Percentiles rank a stretch among this genome's conserved stretches.
These are phyloP conservation scores for Smittia sp. DNA, from an alignment of 2,888 invertebrate species.

Conservation along the genomic window DNA sequence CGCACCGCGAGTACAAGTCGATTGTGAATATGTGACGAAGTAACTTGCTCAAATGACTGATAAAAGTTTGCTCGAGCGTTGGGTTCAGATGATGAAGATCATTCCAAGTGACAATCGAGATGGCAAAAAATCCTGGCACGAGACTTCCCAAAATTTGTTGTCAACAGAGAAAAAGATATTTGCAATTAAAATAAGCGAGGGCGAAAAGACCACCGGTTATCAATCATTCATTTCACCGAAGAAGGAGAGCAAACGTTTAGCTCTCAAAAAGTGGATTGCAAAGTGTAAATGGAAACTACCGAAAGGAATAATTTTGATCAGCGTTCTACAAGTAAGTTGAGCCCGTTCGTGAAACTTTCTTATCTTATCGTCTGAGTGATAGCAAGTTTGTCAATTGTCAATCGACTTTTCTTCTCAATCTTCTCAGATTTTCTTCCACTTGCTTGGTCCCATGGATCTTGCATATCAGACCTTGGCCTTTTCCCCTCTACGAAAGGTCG, in stretches of 20 bases:
- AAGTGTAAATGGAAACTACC: slow-evolving; percentile 28
- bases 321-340: slow-evolving; percentile 32
- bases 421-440: slow-evolving; percentile 37
- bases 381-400: neutral
- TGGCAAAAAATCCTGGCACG: neutral
- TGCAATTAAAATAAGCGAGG: slow-evolving; percentile 21
- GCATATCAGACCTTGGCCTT: slow-evolving; percentile 35
- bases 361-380: neutral
- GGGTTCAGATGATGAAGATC: neutral
- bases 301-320: slow-evolving; percentile 10
- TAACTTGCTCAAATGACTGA: slow-evolving; percentile 25
- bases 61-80: slow-evolving; percentile 6
- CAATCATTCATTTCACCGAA: neutral
- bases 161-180: slow-evolving; percentile 13
- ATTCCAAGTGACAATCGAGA: neutral
- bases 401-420: neutral
- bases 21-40: too few species aligned
- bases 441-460: neutral
- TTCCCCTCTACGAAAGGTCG: slow-evolving; percentile 29
- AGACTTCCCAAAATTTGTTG: slow-evolving; percentile 1
- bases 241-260: too few species aligned
- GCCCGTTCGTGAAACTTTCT: neutral
- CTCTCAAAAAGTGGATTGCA: neutral
- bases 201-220: neutral
- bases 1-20: too few species aligned